Conservation (phyloP, 2,797 vertebrate species). For the Hapalemur alaotrensis region DNA sequence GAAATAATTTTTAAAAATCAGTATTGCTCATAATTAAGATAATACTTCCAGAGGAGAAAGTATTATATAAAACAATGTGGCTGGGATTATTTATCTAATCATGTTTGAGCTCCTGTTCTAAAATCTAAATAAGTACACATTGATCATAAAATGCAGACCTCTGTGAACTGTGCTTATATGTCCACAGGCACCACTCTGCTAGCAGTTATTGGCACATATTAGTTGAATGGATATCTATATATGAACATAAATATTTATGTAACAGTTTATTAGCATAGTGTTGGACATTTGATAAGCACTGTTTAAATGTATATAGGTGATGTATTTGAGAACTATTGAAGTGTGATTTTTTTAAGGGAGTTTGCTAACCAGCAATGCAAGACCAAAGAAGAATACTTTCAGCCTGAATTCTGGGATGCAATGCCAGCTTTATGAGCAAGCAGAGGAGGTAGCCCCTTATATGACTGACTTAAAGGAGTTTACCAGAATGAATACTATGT, state of each 20-base stretch:
- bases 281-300: neutral
- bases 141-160: neutral
- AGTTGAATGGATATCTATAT: neutral
- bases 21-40: neutral
- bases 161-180: rapidly evolving
- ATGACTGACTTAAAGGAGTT: neutral
- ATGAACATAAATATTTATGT: neutral
- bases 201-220: neutral
- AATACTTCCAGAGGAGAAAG: neutral
- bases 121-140: neutral
- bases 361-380: neutral
- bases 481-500: neutral
- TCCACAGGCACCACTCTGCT: neutral
- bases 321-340: neutral
- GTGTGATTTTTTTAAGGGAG: neutral
- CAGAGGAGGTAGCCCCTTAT: neutral
- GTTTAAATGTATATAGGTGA: neutral
- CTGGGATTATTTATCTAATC: neutral
- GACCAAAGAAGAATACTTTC: neutral
- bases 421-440: neutral
- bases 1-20: neutral
- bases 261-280: neutral
- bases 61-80: neutral
- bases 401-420: neutral
- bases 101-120: neutral